Evolutionary conservation across 2,113 vertebrate genomes (phyloP).

Genomic region (Bubo scandiacus): DNA sequence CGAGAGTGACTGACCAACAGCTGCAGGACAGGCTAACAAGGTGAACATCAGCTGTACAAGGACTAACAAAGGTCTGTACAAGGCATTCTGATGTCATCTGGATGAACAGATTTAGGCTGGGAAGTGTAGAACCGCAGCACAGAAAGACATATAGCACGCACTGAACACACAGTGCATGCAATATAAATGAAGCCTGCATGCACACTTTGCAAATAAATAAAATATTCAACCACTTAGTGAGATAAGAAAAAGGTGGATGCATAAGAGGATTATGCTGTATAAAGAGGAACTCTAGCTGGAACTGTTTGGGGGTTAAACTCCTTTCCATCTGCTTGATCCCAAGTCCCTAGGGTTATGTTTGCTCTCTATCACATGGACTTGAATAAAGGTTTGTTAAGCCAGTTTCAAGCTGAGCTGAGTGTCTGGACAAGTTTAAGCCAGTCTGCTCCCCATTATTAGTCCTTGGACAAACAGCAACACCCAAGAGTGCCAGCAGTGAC

Average conservation of each 20-base stretch:
- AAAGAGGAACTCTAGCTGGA: not conserved
- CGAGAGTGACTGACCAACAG: not conserved
- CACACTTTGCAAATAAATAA: constrained; percentile 6
- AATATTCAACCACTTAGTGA: not conserved
- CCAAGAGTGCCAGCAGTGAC: not conserved
- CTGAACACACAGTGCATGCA: not conserved
- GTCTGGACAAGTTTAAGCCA: not conserved
- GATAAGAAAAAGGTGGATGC: constrained; percentile 19
- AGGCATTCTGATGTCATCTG: not conserved
- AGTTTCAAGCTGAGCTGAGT: not conserved
- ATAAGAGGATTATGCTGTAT: not conserved
- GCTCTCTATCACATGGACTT: not conserved
- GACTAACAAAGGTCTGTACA: not conserved
- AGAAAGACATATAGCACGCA: not conserved
- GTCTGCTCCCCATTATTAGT: not conserved
- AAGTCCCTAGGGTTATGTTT: not conserved
- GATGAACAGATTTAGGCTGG: not conserved
- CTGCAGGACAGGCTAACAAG: not conserved
- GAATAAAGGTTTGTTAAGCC: not conserved
- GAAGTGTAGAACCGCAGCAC: not conserved
- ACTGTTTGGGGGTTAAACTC: constrained; percentile 7
- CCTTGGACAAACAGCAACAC: not conserved
- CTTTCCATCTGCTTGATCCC: constrained; percentile 4
- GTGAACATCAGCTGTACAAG: not conserved
- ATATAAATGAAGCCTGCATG: not conserved